Evolutionary conservation across 2,113 vertebrate species (phyloP), one percentile per base, ranked within the genome.

Genomic region (Vidua macroura): DNA sequence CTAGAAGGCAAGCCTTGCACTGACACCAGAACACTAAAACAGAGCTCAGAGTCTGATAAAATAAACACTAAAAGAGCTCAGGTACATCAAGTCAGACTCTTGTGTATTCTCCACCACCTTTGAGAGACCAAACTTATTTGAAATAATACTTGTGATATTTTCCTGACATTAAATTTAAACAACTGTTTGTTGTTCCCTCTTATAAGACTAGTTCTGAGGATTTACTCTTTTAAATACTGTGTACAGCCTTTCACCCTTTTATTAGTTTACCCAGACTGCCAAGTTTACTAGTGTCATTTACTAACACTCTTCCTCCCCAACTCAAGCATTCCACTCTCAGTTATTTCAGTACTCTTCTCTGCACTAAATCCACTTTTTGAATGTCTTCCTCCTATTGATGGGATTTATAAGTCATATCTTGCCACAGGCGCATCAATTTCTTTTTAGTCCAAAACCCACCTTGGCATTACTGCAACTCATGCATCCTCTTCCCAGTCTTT

Each of bases 391-490:
- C 20, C 28, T 10, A 5, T 1, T 19, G 9, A 91, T 4, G 7
- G 15, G 11, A 51, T 55, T 88, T 63, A 9, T 35, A 62, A 69
- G 6, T 33, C 48, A 51, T 13, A 67, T 27, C 37, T 58, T 64
- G 37, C 10, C 46, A 90, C 10, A 53, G 33, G 11, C 0, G 0
- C 6, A 76, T 21, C 10, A 20, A 35, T 23, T 70, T 35, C 21
- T 28, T 87, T 67, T 44, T 27, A 76, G 51, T 23, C 33, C 46
- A 73, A 56, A 73, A 90, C 39, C 15, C 28, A 90, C 48, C 4
- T 7, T 33, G 15, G 18, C 12, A 49, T 41, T 66, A 76, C 9
- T 76, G 24, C 17, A 81, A n/a, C 11, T 68, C 44, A 51, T 7
- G 14, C 10, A 75, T 20, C 22, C 9, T 49, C 28, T 51, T 43